Conservation (phyloP, 37 sponge, comb jelly and placozoan species). For the Cladorhizidae sp. region DNA sequence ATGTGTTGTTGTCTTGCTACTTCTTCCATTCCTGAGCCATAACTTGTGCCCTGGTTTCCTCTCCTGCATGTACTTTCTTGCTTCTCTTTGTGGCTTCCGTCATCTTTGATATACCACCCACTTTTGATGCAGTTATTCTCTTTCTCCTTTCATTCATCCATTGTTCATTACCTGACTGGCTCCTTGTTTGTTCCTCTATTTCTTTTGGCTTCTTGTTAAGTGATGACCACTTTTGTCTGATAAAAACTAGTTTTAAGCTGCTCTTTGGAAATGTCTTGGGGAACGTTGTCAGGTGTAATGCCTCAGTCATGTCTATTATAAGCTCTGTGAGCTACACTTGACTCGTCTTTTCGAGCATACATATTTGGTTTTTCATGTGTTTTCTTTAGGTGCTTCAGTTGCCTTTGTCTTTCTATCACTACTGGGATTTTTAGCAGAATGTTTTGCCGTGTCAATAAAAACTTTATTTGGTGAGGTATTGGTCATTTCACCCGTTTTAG, state of each 20-base stretch:
- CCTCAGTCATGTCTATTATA: constrained; percentile 23
- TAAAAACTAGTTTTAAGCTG: constrained; percentile 7
- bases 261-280: not conserved
- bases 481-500: not conserved
- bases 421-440: not conserved
- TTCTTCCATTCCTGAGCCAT: constrained; percentile 16
- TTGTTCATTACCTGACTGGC: not conserved
- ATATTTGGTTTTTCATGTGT: constrained; percentile 19
- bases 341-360: not conserved
- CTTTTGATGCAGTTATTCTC: constrained; percentile 44
- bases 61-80: constrained; percentile 26
- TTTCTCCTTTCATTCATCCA: constrained; percentile 53
- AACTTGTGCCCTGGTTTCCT: constrained; percentile 31
- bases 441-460: not conserved
- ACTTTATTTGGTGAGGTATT: constrained; percentile 4
- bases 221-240: constrained; percentile 13
- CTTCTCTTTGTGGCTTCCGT: constrained; percentile 28
- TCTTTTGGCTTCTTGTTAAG: too few relatives aligned
- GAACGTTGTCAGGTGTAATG: constrained; percentile 7
- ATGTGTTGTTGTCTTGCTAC: constrained; percentile 12
- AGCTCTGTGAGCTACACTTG: constrained; percentile 21
- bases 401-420: constrained; percentile 16
- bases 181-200: constrained; percentile 1
- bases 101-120: constrained; percentile 34
- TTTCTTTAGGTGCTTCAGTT: constrained; percentile 12